phyloP scores from a whole-genome alignment of 1,140 invertebrate genomes.

The Pseudomyrmex dendroicus region DNA sequence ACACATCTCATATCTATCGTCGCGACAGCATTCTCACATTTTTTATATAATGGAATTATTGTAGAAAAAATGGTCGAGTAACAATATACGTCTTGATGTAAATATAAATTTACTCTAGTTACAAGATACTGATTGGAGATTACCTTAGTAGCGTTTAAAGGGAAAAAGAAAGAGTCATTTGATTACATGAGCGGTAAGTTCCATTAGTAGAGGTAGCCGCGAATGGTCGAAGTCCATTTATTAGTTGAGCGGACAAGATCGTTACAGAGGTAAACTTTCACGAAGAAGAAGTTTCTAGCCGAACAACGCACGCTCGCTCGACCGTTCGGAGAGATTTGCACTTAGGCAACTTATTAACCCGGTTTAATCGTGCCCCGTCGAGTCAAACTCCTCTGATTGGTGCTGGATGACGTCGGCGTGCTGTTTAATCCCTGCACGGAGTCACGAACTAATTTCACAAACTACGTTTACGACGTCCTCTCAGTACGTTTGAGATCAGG shows the following conservation, averaged over 20 bases:
- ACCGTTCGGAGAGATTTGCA: constrained; percentile 48
- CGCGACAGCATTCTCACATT: too few species aligned
- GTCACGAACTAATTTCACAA: constrained; percentile 58
- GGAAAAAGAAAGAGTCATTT: constrained; percentile 2
- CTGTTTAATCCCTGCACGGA: constrained; percentile 47
- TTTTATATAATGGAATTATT: neutral
- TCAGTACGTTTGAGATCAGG: constrained; percentile 24
- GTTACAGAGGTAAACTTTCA: constrained; percentile 48
- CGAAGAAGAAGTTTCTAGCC: constrained; percentile 37
- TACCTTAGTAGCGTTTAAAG: neutral
- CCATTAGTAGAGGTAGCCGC: constrained; percentile 6
- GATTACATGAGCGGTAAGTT: constrained; percentile 30
- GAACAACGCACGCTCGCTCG: constrained; percentile 43
- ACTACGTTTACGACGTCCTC: constrained; percentile 41
- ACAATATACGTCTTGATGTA: neutral
- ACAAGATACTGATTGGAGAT: neutral
- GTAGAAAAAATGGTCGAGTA: neutral
- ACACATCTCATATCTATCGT: too few species aligned
- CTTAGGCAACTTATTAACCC: constrained; percentile 57
- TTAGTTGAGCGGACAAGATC: constrained; percentile 49
- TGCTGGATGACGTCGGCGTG: constrained; percentile 51
- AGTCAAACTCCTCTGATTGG: constrained; percentile 60
- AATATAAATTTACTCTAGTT: neutral
- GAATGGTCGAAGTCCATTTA: constrained; percentile 51
- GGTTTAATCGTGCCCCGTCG: constrained; percentile 51